A percentile compares a stretch with the other conserved stretches of the same genome.
These are phyloP conservation scores for Catocala sponsa DNA, from an alignment of 2,888 invertebrate genomes.

Conservation along the genomic window DNA sequence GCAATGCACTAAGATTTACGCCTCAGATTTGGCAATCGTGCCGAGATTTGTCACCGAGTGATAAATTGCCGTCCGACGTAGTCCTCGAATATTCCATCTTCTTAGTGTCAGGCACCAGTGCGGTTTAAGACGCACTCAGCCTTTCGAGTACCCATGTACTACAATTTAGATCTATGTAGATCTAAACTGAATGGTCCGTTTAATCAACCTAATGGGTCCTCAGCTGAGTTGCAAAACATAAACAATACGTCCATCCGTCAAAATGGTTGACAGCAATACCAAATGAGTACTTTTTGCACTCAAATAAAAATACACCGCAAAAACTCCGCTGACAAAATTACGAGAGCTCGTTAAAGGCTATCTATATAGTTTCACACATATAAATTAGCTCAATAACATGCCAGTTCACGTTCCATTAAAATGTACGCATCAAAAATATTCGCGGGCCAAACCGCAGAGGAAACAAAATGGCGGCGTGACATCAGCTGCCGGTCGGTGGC, in stretches of 20 bases:
- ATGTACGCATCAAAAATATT: conserved; percentile 44
- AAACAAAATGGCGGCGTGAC: conserved; percentile 61
- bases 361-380: conserved; percentile 12
- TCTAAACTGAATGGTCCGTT: no score
- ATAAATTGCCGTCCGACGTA: conserved; percentile 28
- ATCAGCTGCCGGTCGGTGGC: conserved; percentile 51
- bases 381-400: conserved; percentile 31
- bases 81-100: conserved; percentile 29
- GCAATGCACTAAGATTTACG: conserved; percentile 21
- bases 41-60: conserved; percentile 28
- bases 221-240: neutral
- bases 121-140: conserved; percentile 6
- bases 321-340: no score
- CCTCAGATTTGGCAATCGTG: conserved; percentile 24
- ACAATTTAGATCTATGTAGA: neutral
- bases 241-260: conserved; percentile 5
- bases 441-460: conserved; percentile 56
- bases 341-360: neutral
- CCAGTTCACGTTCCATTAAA: conserved; percentile 34
- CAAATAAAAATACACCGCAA: neutral
- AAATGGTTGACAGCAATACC: neutral
- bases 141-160: neutral
- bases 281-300: conserved; percentile 1
- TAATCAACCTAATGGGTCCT: conserved; percentile 1
- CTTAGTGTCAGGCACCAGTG: conserved; percentile 14